Conservation (phyloP, 1,140 invertebrate species). For the Aphis craccivora region DNA sequence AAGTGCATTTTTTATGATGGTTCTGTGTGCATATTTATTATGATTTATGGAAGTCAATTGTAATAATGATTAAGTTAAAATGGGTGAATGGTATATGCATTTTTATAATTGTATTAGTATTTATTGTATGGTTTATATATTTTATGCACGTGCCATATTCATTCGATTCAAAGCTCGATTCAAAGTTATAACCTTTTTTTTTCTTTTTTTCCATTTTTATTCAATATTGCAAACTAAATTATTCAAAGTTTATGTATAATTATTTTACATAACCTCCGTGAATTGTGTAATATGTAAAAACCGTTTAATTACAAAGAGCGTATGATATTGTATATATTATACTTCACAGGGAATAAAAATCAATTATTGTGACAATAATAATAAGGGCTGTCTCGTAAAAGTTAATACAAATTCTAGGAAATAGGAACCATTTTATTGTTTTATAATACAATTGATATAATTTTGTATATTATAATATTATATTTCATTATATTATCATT, state of each 20-base stretch:
- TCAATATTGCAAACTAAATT: not conserved
- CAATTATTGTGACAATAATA: not conserved
- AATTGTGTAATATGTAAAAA: not conserved
- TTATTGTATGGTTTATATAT: not conserved
- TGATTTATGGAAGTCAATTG: not conserved
- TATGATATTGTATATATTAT: not conserved
- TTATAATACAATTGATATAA: not conserved
- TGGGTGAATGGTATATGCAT: not conserved
- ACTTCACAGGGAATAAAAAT: not conserved
- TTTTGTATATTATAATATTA: no score
- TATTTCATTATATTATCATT: not conserved
- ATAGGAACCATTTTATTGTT: not conserved
- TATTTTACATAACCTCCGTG: not conserved
- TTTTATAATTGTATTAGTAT: no score
- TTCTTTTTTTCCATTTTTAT: not conserved
- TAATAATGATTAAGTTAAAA: not conserved
- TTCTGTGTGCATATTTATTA: not conserved
- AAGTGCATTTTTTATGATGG: not conserved
- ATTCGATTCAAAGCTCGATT: not conserved
- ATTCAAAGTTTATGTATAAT: not conserved
- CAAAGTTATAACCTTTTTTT: not conserved
- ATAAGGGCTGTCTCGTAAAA: not conserved
- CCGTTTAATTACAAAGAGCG: not conserved
- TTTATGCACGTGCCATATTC: not conserved
- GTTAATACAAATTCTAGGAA: not conserved